Percentiles rank a stretch among this genome's conserved stretches.
Conservation (phyloP, 1,140 invertebrate species). For the Diploscapter pachys region DNA sequence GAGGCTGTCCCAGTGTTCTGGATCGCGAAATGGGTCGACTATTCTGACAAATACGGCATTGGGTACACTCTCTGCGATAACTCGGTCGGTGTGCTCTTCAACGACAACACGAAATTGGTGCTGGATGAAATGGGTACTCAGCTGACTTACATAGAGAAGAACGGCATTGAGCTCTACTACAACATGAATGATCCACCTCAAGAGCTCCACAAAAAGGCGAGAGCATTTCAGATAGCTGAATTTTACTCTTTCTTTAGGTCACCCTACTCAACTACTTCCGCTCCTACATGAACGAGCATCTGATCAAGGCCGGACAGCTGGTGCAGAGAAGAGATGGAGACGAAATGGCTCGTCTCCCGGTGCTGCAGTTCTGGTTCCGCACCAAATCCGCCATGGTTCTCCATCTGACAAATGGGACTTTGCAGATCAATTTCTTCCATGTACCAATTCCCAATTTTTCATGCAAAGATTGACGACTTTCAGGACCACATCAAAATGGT, state of each 20-base stretch:
- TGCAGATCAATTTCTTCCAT: conserved; percentile 91
- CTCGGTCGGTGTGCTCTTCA: conserved; percentile 44
- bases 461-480: conserved; percentile 5
- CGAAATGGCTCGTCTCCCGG: conserved; percentile 82
- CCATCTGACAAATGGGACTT: conserved; percentile 91
- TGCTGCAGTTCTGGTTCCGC: conserved; percentile 89
- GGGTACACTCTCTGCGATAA: conserved; percentile 94
- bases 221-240: background rate
- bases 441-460: conserved; percentile 1
- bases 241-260: conserved; percentile 63
- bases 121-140: conserved; percentile 62
- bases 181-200: conserved; percentile 76
- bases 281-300: conserved; percentile 94
- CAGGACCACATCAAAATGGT: conserved; percentile 94
- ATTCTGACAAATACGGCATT: conserved; percentile 96
- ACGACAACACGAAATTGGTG: conserved; percentile 40
- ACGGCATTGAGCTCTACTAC: conserved; percentile 81
- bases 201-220: conserved; percentile 77
- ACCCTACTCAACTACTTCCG: conserved; percentile 93
- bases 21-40: conserved; percentile 97
- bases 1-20: conserved; percentile 86
- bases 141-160: conserved; percentile 92
- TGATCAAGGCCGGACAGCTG: conserved; percentile 71
- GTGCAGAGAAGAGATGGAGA: conserved; percentile 69
- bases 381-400: conserved; percentile 96